phyloP scores from a whole-genome alignment of 2,113 vertebrate genomes.

The Parus major region DNA sequence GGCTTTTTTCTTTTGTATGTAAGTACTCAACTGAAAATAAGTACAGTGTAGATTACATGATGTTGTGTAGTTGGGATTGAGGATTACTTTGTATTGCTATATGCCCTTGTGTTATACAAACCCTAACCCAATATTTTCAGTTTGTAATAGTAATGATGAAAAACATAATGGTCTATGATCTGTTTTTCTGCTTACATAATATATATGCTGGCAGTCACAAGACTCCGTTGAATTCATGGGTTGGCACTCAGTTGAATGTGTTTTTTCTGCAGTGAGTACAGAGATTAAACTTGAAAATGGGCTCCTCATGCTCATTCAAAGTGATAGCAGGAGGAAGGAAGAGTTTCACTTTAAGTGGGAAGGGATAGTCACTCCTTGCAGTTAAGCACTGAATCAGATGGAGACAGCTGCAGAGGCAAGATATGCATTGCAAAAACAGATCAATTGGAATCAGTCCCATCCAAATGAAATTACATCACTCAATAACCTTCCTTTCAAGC shows the following conservation, averaged over 20 bases:
- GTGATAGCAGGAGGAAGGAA: conserved; percentile 26
- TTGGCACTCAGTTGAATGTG: background rate
- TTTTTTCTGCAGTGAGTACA: background rate
- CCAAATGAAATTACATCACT: conserved; percentile 86
- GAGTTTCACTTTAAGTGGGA: conserved; percentile 26
- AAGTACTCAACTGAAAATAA: background rate
- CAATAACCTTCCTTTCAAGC: conserved; percentile 83
- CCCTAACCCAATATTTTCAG: background rate
- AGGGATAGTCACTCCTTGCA: conserved; percentile 57
- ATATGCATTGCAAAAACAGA: conserved; percentile 78
- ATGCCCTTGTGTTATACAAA: background rate
- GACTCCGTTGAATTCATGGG: background rate
- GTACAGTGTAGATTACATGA: background rate
- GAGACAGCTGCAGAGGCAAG: conserved; percentile 68
- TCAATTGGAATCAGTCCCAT: conserved; percentile 74
- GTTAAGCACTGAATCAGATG: conserved; percentile 77
- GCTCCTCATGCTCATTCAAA: conserved; percentile 16
- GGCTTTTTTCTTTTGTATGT: background rate
- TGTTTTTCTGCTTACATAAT: background rate
- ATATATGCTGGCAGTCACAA: background rate
- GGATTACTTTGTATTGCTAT: background rate
- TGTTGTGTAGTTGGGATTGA: background rate
- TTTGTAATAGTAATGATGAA: background rate
- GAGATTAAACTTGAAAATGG: conserved; percentile 18
- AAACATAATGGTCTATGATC: background rate